Evolutionary conservation across 2,797 vertebrate genomes (phyloP).

Genomic region (Notamacropus eugenii): DNA sequence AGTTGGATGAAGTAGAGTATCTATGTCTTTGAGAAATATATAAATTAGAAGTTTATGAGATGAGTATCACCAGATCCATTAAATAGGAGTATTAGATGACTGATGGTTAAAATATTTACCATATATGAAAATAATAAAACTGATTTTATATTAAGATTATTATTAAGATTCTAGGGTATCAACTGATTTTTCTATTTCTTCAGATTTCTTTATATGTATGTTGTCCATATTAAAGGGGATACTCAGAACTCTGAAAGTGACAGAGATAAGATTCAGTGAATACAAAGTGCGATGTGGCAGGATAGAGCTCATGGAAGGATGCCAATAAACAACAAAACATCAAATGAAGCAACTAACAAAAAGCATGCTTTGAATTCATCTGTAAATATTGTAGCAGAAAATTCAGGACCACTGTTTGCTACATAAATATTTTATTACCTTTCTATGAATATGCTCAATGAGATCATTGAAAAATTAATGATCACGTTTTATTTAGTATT

Average conservation of each 20-base stretch:
- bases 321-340: not conserved
- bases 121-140: not conserved
- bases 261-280: not conserved
- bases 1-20: not conserved
- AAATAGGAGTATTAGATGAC: not conserved
- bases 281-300: not conserved
- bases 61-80: not conserved
- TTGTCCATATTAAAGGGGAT: not conserved
- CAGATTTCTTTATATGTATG: not conserved
- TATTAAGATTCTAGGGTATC: not conserved
- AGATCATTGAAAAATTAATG: slow-evolving; percentile 50
- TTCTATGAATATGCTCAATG: slow-evolving; percentile 36
- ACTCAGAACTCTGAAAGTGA: not conserved
- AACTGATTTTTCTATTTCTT: not conserved
- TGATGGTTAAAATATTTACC: not conserved
- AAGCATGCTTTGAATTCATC: slow-evolving; percentile 8
- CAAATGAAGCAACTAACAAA: not conserved
- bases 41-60: not conserved
- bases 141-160: not conserved
- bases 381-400: slow-evolving; percentile 27
- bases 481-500: slow-evolving; percentile 38
- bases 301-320: not conserved
- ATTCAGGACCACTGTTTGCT: not conserved
- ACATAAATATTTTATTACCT: slow-evolving; percentile 43
- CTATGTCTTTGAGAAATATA: not conserved